Evolutionary conservation across 92 coral and sea anemone genomes (phyloP).

Genomic region (Zoanthus gigantus): DNA sequence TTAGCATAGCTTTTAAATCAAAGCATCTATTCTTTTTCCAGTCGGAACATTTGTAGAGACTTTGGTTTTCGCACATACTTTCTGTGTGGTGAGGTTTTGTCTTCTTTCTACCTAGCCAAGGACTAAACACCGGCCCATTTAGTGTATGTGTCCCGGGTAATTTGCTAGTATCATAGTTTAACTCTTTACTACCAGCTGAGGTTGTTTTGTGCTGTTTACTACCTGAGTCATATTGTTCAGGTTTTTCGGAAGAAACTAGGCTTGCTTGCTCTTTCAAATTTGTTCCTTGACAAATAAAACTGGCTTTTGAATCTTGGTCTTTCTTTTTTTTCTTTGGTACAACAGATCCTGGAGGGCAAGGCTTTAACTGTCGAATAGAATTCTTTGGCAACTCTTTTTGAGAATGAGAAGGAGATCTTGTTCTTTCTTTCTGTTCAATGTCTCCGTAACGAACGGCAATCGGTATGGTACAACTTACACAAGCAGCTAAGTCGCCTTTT

Average conservation of each 20-base stretch:
- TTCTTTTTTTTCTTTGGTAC: slow-evolving; percentile 5
- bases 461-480: background rate
- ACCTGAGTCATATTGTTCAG: background rate
- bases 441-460: background rate
- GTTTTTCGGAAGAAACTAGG: background rate
- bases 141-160: background rate
- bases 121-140: slow-evolving; percentile 23
- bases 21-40: slow-evolving; percentile 56
- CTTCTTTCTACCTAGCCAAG: slow-evolving; percentile 56
- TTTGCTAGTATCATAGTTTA: background rate
- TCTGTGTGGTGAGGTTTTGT: slow-evolving; percentile 4
- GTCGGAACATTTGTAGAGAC: slow-evolving; percentile 39
- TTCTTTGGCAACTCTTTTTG: slow-evolving; percentile 19
- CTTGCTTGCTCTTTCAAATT: background rate
- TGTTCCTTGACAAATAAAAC: slow-evolving; percentile 20
- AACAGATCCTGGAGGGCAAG: slow-evolving; percentile 41
- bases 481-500: too few relatives aligned
- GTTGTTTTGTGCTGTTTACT: background rate
- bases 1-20: slow-evolving; percentile 54
- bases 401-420: background rate
- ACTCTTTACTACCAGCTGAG: background rate
- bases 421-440: background rate
- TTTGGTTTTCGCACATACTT: background rate
- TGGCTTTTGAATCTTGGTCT: background rate
- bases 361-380: slow-evolving; percentile 11